Evolutionary conservation across 2,888 invertebrate species (phyloP).

Genomic region (Drosophila niveifrons): DNA sequence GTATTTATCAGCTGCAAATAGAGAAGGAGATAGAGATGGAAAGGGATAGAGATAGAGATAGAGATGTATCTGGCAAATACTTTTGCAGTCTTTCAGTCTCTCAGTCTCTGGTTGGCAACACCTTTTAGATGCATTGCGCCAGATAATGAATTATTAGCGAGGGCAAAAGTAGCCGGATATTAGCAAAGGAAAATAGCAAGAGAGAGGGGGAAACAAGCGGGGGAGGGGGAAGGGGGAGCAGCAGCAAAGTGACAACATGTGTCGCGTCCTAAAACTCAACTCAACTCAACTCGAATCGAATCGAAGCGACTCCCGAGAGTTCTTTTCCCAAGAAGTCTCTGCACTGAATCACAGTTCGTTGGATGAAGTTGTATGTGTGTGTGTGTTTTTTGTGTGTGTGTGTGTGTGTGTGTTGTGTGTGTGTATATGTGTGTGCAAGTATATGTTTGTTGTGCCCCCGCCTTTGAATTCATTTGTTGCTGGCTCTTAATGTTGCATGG

Average conservation of each 20-base stretch:
- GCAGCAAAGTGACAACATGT: slow-evolving; percentile 67
- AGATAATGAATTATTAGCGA: slow-evolving; percentile 72
- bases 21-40: neutral
- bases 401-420: too few species aligned
- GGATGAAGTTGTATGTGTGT: slow-evolving; percentile 1
- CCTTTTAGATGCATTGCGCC: slow-evolving; percentile 48
- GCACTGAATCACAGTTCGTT: slow-evolving; percentile 61
- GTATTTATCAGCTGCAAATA: slow-evolving; percentile 11
- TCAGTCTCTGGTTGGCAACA: slow-evolving; percentile 43
- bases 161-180: slow-evolving; percentile 71
- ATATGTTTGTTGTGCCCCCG: neutral
- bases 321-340: slow-evolving; percentile 37
- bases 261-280: slow-evolving; percentile 49
- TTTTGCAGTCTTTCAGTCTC: slow-evolving; percentile 11
- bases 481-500: slow-evolving; percentile 79
- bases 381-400: neutral
- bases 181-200: slow-evolving; percentile 53
- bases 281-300: too few species aligned
- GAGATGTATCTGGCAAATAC: slow-evolving; percentile 5
- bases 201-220: neutral
- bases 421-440: too few species aligned
- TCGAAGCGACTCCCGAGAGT: neutral
- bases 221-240: neutral
- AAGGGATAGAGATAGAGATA: slow-evolving; percentile 11
- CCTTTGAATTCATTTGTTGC: slow-evolving; percentile 41